Conservation (phyloP, 1,140 invertebrate genomes). For the Campoletis sonorensis region DNA sequence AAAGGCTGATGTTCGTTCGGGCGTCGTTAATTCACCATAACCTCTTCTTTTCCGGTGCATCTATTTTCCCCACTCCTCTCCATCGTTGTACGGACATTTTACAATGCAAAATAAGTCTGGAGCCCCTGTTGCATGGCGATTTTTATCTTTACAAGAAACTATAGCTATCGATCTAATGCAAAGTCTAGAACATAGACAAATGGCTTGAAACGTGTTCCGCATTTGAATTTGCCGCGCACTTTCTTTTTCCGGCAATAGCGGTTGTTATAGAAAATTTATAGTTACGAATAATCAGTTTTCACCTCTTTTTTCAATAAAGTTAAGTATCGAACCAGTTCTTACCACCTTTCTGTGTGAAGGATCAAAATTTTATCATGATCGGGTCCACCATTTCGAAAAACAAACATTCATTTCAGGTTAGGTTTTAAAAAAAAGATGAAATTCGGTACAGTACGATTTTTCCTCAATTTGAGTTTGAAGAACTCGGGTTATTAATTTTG, state of each 20-base stretch:
- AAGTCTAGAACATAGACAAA: slow-evolving; percentile 7
- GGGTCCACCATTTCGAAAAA: too few species aligned
- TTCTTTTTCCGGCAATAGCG: slow-evolving; percentile 11
- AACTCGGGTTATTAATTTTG: too few species aligned
- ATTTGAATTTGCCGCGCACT: slow-evolving; percentile 17
- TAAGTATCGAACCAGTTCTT: background rate
- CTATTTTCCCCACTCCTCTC: background rate
- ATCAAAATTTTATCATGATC: too few species aligned
- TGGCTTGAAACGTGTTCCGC: background rate
- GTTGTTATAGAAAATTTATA: background rate
- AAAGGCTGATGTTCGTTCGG: slow-evolving; percentile 44
- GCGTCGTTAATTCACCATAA: slow-evolving; percentile 31
- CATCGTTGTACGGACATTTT: background rate
- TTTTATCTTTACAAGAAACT: slow-evolving; percentile 10
- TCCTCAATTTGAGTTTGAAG: too few species aligned
- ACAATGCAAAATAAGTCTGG: background rate
- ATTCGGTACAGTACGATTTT: too few species aligned
- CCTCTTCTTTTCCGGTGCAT: slow-evolving; percentile 38
- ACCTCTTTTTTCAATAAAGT: background rate
- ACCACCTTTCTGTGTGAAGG: too few species aligned
- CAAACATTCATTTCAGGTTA: too few species aligned
- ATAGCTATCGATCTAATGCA: background rate
- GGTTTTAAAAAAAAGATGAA: too few species aligned
- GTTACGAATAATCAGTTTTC: too few species aligned
- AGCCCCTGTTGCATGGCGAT: background rate